Base-by-base conservation (phyloP, 2,888 invertebrate species). In the Cyclophora punctaria region DNA sequence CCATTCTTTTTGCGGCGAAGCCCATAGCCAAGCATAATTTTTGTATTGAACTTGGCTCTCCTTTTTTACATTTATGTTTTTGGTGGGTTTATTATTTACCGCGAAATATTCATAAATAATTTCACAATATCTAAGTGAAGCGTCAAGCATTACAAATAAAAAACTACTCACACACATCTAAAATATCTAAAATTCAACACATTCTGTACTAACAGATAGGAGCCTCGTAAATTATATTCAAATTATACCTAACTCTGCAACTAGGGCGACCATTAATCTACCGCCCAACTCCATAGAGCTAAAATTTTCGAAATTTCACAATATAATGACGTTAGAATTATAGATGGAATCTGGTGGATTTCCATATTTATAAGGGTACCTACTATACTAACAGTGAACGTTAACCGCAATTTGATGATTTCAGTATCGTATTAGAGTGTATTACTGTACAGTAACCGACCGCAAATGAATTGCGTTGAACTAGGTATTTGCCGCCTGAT, bases 281-380 rank as follows among this genome's bases (percentile, higher is more conserved):
- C 49, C 41, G 48, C 20, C 20, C 20, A 52, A 52, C 51, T 52
- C 45, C 47, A 52, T 50, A 52, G 37, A 37, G 53, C 51, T 52
- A 51, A 53, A 56, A 58, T 57, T 57, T 56, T 48, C 51, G 47
- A 53, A 59, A 58, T 62, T 58, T 59, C 55, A 60, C 57, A 58
- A 57, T 53, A 53, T 55, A 54, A 60, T 59, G 53, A 53, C 53
- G 55, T 49, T 54, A 55, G 60, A 55, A 59, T 63, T 60, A 61
- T 57, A 57, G 55, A 56, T 56, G 51, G 54, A 53, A 51, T 57
- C 52, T 55, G 48, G n/a, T 20, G 41, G 54, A 60, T 60, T 56
- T 56, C 57, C 58, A 60, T 63, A 63, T 59, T 61, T 58, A 60
- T 58, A 56, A 60, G 52, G 46, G 52, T 49, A 51, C n/a, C n/a